Evolutionary conservation across 1,140 invertebrate genomes (phyloP).

Genomic region (Lethrus apterus): DNA sequence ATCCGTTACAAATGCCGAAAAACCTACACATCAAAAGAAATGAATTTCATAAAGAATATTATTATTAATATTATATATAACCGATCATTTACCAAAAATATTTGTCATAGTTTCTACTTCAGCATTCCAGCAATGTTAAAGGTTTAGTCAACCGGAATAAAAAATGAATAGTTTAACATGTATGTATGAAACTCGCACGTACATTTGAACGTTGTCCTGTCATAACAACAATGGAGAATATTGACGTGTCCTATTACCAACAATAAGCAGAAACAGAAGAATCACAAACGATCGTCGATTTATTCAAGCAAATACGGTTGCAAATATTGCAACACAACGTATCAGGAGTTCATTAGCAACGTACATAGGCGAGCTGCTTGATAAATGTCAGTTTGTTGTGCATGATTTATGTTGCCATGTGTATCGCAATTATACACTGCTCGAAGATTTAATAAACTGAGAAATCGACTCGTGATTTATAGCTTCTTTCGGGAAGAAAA

Average conservation of each 20-base stretch:
- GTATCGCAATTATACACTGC: constrained; percentile 35
- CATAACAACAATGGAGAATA: neutral
- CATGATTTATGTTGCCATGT: constrained; percentile 35
- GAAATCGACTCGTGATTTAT: constrained; percentile 35
- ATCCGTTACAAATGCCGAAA: too few relatives aligned
- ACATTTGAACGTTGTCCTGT: too few relatives aligned
- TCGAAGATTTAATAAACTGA: constrained; percentile 38
- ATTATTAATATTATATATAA: too few relatives aligned
- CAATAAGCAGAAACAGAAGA: neutral
- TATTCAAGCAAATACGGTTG: constrained; percentile 2
- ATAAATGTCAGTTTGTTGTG: constrained; percentile 27
- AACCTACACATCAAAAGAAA: too few relatives aligned
- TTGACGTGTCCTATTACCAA: neutral
- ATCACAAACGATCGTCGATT: constrained; percentile 7
- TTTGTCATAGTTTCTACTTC: neutral
- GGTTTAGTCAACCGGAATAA: too few relatives aligned
- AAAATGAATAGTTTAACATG: too few relatives aligned
- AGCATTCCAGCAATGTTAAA: neutral
- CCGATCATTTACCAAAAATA: neutral
- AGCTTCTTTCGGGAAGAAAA: constrained; percentile 16
- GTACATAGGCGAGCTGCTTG: constrained; percentile 24
- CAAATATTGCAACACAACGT: constrained; percentile 21
- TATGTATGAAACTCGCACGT: too few relatives aligned
- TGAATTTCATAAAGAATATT: too few relatives aligned
- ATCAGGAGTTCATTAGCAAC: constrained; percentile 26